Percentiles rank a stretch among this genome's conserved stretches.
Conservation (phyloP, 2,113 vertebrate species). For the Suncus etruscus region DNA sequence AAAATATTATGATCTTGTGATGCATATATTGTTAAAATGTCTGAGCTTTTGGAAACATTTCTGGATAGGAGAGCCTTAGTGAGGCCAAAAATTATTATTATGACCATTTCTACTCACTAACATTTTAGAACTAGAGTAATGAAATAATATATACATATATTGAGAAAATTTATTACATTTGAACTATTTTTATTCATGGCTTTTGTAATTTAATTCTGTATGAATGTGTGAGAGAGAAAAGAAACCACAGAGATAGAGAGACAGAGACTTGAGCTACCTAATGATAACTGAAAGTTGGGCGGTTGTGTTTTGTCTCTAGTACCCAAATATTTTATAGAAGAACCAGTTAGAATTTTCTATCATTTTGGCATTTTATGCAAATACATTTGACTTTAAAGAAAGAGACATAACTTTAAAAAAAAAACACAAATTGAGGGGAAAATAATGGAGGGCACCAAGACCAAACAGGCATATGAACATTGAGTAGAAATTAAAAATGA, state of each 20-base stretch:
- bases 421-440: no score
- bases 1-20: slow-evolving; percentile 1
- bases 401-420: no score
- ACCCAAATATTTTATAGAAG: background rate
- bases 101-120: background rate
- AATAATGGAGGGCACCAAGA: no score
- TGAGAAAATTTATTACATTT: background rate
- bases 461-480: no score
- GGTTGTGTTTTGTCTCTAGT: background rate
- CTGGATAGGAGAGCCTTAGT: background rate
- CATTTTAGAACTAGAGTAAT: background rate
- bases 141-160: background rate
- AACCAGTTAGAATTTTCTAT: slow-evolving; percentile 12
- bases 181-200: background rate
- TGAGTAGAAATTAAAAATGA: no score
- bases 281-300: no score
- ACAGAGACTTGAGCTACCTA: background rate
- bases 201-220: background rate
- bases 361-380: slow-evolving; percentile 10
- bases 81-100: background rate
- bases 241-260: background rate
- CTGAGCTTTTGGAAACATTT: background rate
- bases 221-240: background rate
- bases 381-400: background rate
- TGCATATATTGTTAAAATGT: background rate